These are phyloP conservation scores for Glaucopsyche alexis DNA, from an alignment of 2,888 invertebrate genomes.

Conservation along the genomic window DNA sequence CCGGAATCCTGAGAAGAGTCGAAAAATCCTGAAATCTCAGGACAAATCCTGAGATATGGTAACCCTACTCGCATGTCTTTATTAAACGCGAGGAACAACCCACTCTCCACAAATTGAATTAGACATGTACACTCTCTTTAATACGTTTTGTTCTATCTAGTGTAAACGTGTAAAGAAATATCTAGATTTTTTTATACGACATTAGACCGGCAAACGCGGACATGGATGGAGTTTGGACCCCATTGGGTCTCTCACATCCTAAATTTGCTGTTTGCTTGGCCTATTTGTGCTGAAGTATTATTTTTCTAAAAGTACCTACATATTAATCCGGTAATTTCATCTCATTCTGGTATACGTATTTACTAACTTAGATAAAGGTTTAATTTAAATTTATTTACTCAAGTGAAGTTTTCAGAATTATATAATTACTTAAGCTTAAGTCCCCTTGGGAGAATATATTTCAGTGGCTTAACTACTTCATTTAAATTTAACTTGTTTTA, in stretches of 20 bases:
- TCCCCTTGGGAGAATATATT: background rate
- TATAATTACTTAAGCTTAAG: background rate
- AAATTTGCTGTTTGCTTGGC: too few relatives aligned
- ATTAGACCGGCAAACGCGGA: too few relatives aligned
- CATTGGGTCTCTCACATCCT: too few relatives aligned
- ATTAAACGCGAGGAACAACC: background rate
- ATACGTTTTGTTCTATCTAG: background rate
- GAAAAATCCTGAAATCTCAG: too few relatives aligned
- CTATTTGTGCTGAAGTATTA: too few relatives aligned
- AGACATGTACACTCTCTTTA: conserved; percentile 1
- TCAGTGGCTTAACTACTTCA: background rate
- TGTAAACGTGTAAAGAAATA: background rate
- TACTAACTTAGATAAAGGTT: background rate
- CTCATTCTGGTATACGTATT: background rate
- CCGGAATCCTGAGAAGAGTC: too few relatives aligned
- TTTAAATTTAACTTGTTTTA: too few relatives aligned
- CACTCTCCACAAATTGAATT: conserved; percentile 5
- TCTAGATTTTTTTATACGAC: background rate
- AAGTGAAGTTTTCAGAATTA: background rate
- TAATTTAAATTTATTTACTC: background rate
- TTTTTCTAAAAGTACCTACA: too few relatives aligned
- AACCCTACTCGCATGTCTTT: background rate
- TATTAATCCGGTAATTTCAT: background rate
- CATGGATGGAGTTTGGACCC: too few relatives aligned
- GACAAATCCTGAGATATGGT: too few relatives aligned